Conservation (phyloP, 2,888 invertebrate species). For the Tholera decimalis region DNA sequence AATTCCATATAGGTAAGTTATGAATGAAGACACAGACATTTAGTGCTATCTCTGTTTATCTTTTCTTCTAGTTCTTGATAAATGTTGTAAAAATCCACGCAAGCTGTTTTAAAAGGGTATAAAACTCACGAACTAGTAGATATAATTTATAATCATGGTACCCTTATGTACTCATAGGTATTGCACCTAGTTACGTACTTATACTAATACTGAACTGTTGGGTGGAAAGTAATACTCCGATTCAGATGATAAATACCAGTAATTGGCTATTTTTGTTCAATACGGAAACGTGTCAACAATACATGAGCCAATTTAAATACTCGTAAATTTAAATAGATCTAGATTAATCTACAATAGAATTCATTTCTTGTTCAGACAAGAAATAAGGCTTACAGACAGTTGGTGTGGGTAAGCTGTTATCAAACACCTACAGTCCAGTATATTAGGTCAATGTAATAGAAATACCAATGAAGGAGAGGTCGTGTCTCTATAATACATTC, state of each 20-base stretch:
- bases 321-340: constrained; percentile 21
- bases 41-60: too few relatives aligned
- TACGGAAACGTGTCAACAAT: constrained; percentile 49
- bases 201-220: constrained; percentile 12
- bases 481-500: too few relatives aligned
- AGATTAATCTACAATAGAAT: constrained; percentile 44
- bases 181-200: background rate
- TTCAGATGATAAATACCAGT: constrained; percentile 53
- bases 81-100: too few relatives aligned
- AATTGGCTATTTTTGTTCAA: constrained; percentile 60
- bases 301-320: constrained; percentile 48
- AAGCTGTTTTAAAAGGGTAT: too few relatives aligned
- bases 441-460: background rate
- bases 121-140: too few relatives aligned
- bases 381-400: constrained; percentile 8
- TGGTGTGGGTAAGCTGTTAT: constrained; percentile 15
- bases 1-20: too few relatives aligned
- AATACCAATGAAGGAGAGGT: too few relatives aligned
- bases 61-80: too few relatives aligned
- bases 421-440: constrained; percentile 5
- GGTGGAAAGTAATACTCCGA: constrained; percentile 37
- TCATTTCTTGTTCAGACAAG: constrained; percentile 20
- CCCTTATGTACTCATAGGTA: background rate
- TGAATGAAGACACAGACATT: too few relatives aligned
- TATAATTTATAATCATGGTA: background rate